Base-by-base conservation (phyloP, 2,888 invertebrate genomes). In the Punctoribates punctum region DNA sequence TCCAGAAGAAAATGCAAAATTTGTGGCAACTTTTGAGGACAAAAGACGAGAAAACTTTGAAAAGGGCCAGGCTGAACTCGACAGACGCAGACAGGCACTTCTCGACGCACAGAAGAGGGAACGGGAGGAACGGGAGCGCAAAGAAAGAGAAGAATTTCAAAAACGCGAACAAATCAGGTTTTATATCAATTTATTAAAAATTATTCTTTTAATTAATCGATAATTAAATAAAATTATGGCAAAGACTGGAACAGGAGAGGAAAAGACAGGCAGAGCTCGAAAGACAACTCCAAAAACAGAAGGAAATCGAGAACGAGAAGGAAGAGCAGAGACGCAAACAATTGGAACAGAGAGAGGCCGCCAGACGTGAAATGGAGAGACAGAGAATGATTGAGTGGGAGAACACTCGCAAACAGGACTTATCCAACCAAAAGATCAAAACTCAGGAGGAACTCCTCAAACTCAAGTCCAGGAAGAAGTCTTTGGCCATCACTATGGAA, bases 351-450 rank as follows among this genome's bases (percentile, higher is more conserved):
- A 81, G 85, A 80, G 86, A 87, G 82, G 83, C 85, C 77, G 85
- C 85, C 4, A 80, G 80, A 78, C 89, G 90, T 83, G 96, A 97
- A 86, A 90, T 96, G 89, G 96, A 98, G 82, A 87, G 96, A 73
- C 96, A 96, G 82, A 88, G 97, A 72, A 95, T 96, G 83, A 86
- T 93, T 75, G 98, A 99, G 84, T 95, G 96, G 93, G 97, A 98
- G 84, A 93, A 93, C 82, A 94, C 96, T 83, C 89, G 93, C 79
- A 88, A 89, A 29, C 89, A 91, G 73, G 96, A 97, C 83, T 86
- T 98, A 79, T 91, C 95, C 84, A 88, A 91, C 17, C 90, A 93
- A 82, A 87, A 93, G 13, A 91, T 93, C 73, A 90, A 91, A 80
- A 93, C 94, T 83, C 92, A 94, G 83, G 90, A 91, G 82, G 90